Evolutionary conservation across 2,113 vertebrate species (phyloP).

Genomic region (Mystacornis crossleyi): DNA sequence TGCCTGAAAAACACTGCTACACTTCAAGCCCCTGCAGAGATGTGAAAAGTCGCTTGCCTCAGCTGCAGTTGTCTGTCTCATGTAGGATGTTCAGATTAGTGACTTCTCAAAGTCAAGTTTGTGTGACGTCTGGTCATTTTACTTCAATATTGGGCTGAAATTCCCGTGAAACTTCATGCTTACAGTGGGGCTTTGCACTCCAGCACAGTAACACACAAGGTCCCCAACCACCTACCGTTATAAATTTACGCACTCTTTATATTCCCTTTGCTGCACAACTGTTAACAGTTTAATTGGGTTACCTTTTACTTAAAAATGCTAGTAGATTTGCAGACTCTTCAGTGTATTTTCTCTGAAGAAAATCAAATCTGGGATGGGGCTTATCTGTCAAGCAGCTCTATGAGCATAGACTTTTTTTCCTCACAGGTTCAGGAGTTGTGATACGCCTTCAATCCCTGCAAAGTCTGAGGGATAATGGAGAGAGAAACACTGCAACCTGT

Average conservation of each 20-base stretch:
- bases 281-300: background rate
- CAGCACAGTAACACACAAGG: background rate
- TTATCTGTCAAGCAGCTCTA: background rate
- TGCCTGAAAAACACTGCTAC: background rate
- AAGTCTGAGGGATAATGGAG: background rate
- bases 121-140: background rate
- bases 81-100: background rate
- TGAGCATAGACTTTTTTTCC: background rate
- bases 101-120: background rate
- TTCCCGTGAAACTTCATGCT: background rate
- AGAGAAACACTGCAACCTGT: background rate
- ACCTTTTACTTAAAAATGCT: background rate
- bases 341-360: background rate
- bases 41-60: background rate
- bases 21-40: background rate
- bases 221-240: rapidly evolving
- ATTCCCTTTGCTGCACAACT: background rate
- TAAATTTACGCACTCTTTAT: background rate
- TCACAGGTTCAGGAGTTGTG: background rate
- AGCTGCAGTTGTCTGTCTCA: background rate
- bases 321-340: background rate
- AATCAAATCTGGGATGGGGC: background rate
- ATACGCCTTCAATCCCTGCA: background rate
- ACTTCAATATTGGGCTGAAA: background rate
- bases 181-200: background rate